A percentile compares a stretch with the other conserved stretches of the same genome.
Conservation (phyloP, 2,888 invertebrate species). For the Hypsopygia costalis region DNA sequence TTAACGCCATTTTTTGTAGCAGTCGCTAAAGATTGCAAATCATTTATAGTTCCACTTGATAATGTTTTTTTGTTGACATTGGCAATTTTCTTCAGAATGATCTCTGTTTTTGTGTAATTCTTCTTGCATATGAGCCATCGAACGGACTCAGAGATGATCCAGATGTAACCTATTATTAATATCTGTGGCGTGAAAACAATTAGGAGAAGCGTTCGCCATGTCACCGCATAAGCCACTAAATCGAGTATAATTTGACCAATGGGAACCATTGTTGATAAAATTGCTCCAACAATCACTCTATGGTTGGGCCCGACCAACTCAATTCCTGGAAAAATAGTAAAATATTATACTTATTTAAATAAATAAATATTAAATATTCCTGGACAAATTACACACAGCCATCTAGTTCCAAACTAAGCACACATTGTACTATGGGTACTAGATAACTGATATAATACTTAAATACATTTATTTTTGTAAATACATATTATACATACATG, state of each 20-base stretch:
- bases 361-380: too few relatives aligned
- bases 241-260: constrained; percentile 87
- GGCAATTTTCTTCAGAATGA: constrained; percentile 82
- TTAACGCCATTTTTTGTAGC: too few relatives aligned
- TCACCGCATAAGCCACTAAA: constrained; percentile 84
- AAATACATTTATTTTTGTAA: too few relatives aligned
- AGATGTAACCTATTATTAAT: constrained; percentile 84
- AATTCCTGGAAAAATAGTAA: constrained; percentile 77
- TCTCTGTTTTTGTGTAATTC: constrained; percentile 82
- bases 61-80: constrained; percentile 80
- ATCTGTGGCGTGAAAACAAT: constrained; percentile 86
- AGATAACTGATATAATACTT: too few relatives aligned
- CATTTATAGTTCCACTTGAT: constrained; percentile 50
- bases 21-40: too few relatives aligned
- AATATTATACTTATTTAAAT: too few relatives aligned
- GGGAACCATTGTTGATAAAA: constrained; percentile 87
- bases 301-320: constrained; percentile 89
- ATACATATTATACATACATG: too few relatives aligned
- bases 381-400: too few relatives aligned
- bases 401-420: too few relatives aligned
- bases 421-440: too few relatives aligned
- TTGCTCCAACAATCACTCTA: constrained; percentile 86
- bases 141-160: constrained; percentile 87
- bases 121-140: constrained; percentile 89
- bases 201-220: constrained; percentile 85